Base-by-base conservation (phyloP, 2,113 vertebrate species). In the Apus apus region DNA sequence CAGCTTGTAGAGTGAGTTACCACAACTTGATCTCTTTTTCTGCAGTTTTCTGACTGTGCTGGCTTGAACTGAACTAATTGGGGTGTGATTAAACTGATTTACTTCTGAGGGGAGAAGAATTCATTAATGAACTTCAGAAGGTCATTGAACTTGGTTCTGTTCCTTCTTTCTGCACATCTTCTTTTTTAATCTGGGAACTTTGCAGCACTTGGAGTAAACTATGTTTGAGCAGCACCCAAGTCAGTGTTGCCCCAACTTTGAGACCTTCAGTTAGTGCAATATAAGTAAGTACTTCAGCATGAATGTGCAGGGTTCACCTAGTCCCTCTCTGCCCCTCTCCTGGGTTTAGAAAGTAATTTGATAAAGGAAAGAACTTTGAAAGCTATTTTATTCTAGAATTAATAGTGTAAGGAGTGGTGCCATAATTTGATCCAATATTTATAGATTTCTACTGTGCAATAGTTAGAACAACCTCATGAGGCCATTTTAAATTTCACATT, bases 71-170 rank as follows among this genome's bases (percentile, higher is more conserved):
- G 85, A 72, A 53, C 66, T 89, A 87, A 94, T 45, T 90, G 87
- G 85, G n/a, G 27, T 93, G 66, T 80, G 74, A 85, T 96, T 95
- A 91, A 94, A 75, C 71, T 93, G 87, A 92, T 97, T 93, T 95
- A 38, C 43, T 87, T 80, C 71, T 60, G 51, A 85, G 38, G 87
- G 57, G 91, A 62, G 22, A 38, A 91, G 80, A 94, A 93, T 46
- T 79, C n/a, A 19, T 66, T 85, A 87, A 58, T 87, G 86, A 86
- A 71, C 60, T 90, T 80, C 30, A 23, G 48, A 76, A 87, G 85
- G 85, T 80, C 75, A 66, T 71, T 88, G 83, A 46, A 83, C 34
- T 89, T 46, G 25, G 23, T 83, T 85, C 27, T 66, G 58, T 89
- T 45, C 26, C 27, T 65, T 54, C 50, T 34, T 84, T 64, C 73